These are phyloP conservation scores for Eumeta japonica DNA, from an alignment of 1,140 invertebrate genomes.

Conservation along the genomic window DNA sequence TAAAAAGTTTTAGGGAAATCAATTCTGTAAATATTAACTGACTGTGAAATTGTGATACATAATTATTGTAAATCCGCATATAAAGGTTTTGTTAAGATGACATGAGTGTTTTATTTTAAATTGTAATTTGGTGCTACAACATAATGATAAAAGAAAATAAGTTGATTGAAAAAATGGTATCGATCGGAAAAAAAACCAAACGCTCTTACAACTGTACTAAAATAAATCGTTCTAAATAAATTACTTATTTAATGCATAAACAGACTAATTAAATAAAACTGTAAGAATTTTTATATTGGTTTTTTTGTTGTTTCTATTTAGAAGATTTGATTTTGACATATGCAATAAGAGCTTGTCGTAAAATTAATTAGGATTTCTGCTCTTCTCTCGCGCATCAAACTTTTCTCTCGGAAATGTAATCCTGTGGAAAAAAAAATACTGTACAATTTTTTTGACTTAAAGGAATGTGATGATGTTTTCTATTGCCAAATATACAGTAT, in stretches of 20 bases:
- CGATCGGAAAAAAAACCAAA: background rate
- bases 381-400: background rate
- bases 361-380: constrained; percentile 4
- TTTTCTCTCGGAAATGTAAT: background rate
- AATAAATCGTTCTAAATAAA: constrained; percentile 1
- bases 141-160: too few relatives aligned
- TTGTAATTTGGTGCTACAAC: constrained; percentile 1
- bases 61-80: constrained; percentile 6
- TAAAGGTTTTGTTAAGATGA: constrained; percentile 3
- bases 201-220: constrained; percentile 3
- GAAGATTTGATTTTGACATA: too few relatives aligned
- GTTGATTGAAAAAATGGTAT: too few relatives aligned
- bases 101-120: background rate
- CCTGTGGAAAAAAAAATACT: too few relatives aligned
- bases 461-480: too few relatives aligned
- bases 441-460: too few relatives aligned
- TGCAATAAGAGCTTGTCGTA: constrained; percentile 3
- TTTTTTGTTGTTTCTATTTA: too few relatives aligned
- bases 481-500: too few relatives aligned
- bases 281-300: constrained; percentile 4
- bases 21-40: constrained; percentile 7
- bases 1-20: constrained; percentile 1
- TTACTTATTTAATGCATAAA: constrained; percentile 4
- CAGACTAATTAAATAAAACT: constrained; percentile 5
- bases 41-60: constrained; percentile 10